Evolutionary conservation across 2,888 invertebrate genomes (phyloP).

Genomic region (Oscheius sp.): DNA sequence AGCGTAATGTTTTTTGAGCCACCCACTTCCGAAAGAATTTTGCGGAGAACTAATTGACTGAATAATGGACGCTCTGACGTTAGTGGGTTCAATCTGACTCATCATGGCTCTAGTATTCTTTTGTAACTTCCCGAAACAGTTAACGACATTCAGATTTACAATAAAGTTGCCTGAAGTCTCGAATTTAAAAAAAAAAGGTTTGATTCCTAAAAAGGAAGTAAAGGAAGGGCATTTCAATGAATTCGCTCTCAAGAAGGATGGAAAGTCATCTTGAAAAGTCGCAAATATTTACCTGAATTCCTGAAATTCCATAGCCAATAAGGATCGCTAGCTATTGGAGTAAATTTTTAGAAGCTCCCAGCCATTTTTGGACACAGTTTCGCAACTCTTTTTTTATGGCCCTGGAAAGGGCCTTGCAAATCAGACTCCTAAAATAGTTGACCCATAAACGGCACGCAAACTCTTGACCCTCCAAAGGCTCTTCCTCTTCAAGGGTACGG

Average conservation of each 20-base stretch:
- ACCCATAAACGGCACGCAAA: conserved; percentile 11
- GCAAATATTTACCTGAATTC: too few species aligned
- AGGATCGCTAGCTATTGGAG: not conserved
- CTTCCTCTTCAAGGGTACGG: too few species aligned
- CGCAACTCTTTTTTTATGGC: not conserved
- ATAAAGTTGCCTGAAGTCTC: too few species aligned
- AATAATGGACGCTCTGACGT: conserved; percentile 26
- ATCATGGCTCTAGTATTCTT: too few species aligned
- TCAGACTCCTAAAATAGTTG: conserved; percentile 3
- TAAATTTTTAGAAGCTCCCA: not conserved
- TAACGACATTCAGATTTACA: too few species aligned
- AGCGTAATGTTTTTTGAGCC: conserved; percentile 18
- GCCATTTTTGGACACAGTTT: not conserved
- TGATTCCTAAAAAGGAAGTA: too few species aligned
- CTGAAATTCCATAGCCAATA: too few species aligned
- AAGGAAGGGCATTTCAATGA: too few species aligned
- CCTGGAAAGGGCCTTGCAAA: not conserved
- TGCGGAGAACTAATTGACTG: conserved; percentile 26
- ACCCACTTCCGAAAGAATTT: conserved; percentile 19
- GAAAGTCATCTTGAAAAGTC: too few species aligned
- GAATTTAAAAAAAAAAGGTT: too few species aligned
- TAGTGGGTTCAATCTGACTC: conserved; percentile 2
- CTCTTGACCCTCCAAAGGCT: not conserved
- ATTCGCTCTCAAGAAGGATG: too few species aligned
- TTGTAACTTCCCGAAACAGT: not conserved